Evolutionary conservation across 1,140 invertebrate genomes (phyloP).

Genomic region (Zaprionus ornatus): DNA sequence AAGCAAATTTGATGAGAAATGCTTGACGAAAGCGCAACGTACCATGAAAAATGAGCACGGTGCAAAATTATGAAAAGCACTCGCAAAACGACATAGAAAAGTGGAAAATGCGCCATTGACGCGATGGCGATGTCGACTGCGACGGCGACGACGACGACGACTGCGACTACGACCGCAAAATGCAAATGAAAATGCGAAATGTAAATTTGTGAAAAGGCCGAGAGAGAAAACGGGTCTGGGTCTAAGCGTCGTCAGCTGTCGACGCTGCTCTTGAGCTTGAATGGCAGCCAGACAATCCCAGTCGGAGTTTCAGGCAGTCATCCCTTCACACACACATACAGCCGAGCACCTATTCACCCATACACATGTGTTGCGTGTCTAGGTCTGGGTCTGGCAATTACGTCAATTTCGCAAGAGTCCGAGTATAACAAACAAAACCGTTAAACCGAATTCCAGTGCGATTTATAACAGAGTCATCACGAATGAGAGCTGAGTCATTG

Average conservation of each 20-base stretch:
- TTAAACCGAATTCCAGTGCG: conserved; percentile 65
- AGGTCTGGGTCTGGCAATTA: conserved; percentile 61
- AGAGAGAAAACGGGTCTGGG: conserved; percentile 51
- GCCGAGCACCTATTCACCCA: background rate
- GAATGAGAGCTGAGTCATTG: background rate
- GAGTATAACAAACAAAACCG: conserved; percentile 76
- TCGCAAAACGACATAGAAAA: conserved; percentile 34
- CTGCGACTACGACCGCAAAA: conserved; percentile 27
- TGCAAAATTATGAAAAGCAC: conserved; percentile 70
- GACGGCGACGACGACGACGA: background rate
- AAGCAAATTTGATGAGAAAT: conserved; percentile 46
- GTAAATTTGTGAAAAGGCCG: conserved; percentile 71
- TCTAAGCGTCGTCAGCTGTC: conserved; percentile 46
- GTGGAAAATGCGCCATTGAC: conserved; percentile 46
- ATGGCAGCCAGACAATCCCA: conserved; percentile 45
- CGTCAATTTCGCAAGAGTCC: conserved; percentile 69
- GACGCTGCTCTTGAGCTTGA: conserved; percentile 76
- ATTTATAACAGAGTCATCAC: conserved; percentile 63
- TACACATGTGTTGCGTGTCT: conserved; percentile 57
- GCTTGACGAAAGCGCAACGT: conserved; percentile 67
- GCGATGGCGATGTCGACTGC: conserved; percentile 8
- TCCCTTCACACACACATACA: conserved; percentile 20
- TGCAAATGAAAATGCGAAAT: conserved; percentile 59
- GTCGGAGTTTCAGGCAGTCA: conserved; percentile 27
- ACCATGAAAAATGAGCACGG: conserved; percentile 43